These are phyloP conservation scores for Strix uralensis DNA, from an alignment of 2,113 vertebrate species.

Conservation along the genomic window DNA sequence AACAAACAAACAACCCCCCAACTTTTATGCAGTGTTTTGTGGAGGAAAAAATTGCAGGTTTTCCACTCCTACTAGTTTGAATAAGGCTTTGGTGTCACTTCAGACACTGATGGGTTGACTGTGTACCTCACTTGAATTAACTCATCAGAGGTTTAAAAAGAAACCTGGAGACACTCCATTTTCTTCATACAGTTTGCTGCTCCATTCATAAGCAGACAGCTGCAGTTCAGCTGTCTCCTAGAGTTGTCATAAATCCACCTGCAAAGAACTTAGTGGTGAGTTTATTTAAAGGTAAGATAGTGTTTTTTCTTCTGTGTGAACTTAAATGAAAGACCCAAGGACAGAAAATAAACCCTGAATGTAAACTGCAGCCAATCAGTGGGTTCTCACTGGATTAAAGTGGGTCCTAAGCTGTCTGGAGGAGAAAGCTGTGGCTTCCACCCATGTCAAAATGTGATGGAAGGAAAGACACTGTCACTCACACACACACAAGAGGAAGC, in stretches of 20 bases:
- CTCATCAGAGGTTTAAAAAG: background rate
- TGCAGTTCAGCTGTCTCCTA: background rate
- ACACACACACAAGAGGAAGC: background rate
- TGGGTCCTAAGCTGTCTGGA: rapidly evolving
- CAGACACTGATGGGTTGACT: background rate
- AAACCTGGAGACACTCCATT: background rate
- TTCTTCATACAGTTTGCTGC: background rate
- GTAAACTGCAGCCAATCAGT: background rate
- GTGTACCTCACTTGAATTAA: background rate
- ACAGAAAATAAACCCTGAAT: background rate
- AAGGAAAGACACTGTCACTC: background rate
- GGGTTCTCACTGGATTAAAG: background rate
- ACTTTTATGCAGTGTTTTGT: background rate
- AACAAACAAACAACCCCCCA: background rate
- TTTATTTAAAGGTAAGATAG: background rate
- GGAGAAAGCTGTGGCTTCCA: background rate
- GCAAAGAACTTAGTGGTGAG: background rate
- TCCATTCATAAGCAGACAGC: background rate
- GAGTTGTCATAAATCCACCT: background rate
- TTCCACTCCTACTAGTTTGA: background rate
- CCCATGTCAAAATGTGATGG: background rate
- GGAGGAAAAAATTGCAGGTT: background rate
- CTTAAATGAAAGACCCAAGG: background rate
- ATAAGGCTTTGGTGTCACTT: background rate
- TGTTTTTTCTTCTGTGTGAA: background rate